phyloP scores from a whole-genome alignment of 2,797 vertebrate genomes.

The Dromococcyx pavoninus region DNA sequence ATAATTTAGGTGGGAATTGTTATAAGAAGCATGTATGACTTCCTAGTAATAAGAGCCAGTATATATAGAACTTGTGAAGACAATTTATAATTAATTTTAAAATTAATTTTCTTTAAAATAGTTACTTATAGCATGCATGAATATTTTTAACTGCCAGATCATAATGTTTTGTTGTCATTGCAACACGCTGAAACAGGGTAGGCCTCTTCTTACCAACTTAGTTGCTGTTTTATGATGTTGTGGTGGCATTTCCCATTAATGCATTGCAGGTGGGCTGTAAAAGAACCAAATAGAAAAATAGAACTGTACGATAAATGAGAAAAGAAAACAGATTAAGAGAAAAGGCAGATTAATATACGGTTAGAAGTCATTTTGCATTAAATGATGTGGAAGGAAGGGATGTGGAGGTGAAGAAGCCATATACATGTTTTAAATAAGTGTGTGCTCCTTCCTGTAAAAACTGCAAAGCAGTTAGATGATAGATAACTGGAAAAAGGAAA shows the following conservation, averaged over 20 bases:
- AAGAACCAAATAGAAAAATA: not conserved
- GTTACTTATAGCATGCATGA: not conserved
- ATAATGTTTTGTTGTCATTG: not conserved
- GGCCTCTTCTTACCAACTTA: not conserved
- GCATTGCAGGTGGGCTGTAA: not conserved
- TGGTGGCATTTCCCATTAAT: not conserved
- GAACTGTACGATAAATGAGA: not conserved
- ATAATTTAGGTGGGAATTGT: not conserved
- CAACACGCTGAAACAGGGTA: not conserved
- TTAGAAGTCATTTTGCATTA: not conserved
- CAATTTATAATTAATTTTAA: not conserved
- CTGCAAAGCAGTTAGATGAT: not conserved
- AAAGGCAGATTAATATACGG: not conserved
- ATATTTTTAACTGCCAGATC: not conserved
- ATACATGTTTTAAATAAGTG: not conserved
- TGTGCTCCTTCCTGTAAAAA: not conserved
- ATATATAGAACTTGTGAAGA: not conserved
- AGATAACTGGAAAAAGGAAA: constrained; percentile 19
- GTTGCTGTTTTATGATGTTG: not conserved
- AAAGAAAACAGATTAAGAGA: not conserved
- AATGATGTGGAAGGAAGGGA: not conserved
- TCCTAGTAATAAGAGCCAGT: not conserved
- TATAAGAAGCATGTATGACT: not conserved
- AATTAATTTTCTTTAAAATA: not conserved
- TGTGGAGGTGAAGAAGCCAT: not conserved